Evolutionary conservation across 2,888 invertebrate species (phyloP), one percentile per base, ranked within the genome.

Genomic region (Apodemia zela): DNA sequence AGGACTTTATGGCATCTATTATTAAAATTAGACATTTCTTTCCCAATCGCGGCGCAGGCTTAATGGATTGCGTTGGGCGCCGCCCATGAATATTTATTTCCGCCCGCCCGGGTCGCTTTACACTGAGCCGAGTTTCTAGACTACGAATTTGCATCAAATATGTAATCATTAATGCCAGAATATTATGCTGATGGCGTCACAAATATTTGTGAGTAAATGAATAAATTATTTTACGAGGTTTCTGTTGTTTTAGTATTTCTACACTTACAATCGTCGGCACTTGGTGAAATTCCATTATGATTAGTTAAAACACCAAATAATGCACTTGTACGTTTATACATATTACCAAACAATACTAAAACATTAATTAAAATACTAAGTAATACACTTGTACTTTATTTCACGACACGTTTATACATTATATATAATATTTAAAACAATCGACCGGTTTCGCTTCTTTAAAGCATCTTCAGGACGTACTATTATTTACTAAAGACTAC

Each of bases 161-260:
- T 51, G 21, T 51, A 51, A 51, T 51, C 51, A 51, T 51, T 51
- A 51, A 51, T 51, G 51, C 51, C 51, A 51, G 18, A 51, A 51
- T 51, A 51, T 51, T 51, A 51, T 51, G 51, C 51, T 51, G 51
- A 51, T 51, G 51, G 51, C 51, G 25, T 51, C 51, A 51, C 51
- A 51, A 51, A 51, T 51, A 51, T 51, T 51, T 51, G 51, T 51
- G 51, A 51, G 51, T 51, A 51, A 21, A 51, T 51, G 51, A 21
- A 51, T 51, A 21, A 51, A 51, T 51, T 25, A 49, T 18, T 18
- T 51, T 51, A 10, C 18, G 51, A 21, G 51, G 13, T 25, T 11
- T 51, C 25, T 21, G 21, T 21, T 51, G 8, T 18, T 51, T 51
- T 21, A 10, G 18, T 18, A 17, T 47, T 8, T n/a, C n/a, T n/a